A percentile compares a stretch with the other conserved stretches of the same genome.
Evolutionary conservation across 2,113 vertebrate genomes (phyloP).

Genomic region (Peromyscus leucopus): DNA sequence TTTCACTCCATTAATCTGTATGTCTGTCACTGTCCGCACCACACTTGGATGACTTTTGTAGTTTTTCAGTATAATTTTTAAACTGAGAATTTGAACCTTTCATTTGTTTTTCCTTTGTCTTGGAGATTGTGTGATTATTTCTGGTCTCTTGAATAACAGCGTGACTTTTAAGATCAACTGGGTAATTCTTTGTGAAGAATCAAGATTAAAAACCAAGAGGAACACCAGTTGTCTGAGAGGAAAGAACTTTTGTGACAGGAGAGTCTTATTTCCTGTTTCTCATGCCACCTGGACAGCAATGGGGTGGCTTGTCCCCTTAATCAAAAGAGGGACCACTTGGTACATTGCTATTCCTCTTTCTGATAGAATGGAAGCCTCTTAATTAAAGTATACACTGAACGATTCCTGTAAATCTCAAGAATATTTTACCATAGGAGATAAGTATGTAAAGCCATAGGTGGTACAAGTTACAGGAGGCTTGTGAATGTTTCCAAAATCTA

Average conservation of each 20-base stretch:
- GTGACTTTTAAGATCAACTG: background rate
- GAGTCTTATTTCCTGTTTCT: background rate
- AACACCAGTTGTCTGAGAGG: background rate
- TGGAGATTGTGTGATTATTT: background rate
- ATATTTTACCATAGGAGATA: background rate
- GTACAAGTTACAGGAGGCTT: background rate
- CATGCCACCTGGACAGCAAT: background rate
- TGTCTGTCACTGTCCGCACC: background rate
- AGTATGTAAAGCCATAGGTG: background rate
- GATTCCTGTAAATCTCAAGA: conserved; percentile 1
- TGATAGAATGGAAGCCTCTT: background rate
- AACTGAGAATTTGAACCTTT: background rate
- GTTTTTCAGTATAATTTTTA: conserved; percentile 41
- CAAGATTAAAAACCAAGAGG: background rate
- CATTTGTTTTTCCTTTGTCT: background rate
- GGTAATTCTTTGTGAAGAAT: background rate
- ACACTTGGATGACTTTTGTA: background rate
- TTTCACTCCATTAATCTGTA: background rate
- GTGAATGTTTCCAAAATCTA: background rate
- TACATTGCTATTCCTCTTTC: background rate
- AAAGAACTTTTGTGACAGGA: background rate
- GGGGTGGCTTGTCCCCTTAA: fast-evolving
- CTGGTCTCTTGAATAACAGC: background rate
- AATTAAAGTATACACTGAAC: background rate
- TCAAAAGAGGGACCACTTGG: background rate